Evolutionary conservation across 2,797 vertebrate species (phyloP).

Genomic region (Clarias platycephalus): DNA sequence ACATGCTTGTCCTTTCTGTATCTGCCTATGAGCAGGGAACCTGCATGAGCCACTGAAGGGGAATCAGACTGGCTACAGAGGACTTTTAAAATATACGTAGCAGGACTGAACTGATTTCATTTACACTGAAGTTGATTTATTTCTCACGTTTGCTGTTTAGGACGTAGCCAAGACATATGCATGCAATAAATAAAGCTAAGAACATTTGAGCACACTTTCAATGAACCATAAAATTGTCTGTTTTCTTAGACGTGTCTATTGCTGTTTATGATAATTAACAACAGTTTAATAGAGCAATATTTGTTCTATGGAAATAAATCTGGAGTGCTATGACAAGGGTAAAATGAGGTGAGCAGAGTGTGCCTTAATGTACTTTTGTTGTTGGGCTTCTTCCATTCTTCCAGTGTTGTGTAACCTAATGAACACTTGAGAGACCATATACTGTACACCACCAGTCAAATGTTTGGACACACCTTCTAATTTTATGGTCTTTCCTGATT

Average conservation of each 20-base stretch:
- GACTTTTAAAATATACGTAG: background rate
- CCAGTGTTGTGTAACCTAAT: conserved; percentile 40
- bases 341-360: background rate
- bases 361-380: background rate
- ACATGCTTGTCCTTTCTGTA: background rate
- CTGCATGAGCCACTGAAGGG: background rate
- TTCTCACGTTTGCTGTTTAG: background rate
- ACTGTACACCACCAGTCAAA: background rate
- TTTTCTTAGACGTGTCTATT: conserved; percentile 23
- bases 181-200: conserved; percentile 32
- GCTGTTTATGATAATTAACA: conserved; percentile 38
- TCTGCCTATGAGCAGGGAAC: background rate
- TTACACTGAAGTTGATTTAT: background rate
- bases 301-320: conserved; percentile 20
- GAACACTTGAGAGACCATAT: conserved; percentile 36
- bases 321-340: background rate
- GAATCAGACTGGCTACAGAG: background rate
- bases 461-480: no score
- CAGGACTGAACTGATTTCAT: background rate
- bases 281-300: conserved; percentile 1
- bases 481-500: no score
- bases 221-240: conserved; percentile 18
- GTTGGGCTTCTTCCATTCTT: background rate
- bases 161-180: conserved; percentile 35
- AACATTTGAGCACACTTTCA: conserved; percentile 9